These are phyloP conservation scores for Copsychus sechellarum DNA, from an alignment of 2,113 vertebrate species.

Conservation along the genomic window DNA sequence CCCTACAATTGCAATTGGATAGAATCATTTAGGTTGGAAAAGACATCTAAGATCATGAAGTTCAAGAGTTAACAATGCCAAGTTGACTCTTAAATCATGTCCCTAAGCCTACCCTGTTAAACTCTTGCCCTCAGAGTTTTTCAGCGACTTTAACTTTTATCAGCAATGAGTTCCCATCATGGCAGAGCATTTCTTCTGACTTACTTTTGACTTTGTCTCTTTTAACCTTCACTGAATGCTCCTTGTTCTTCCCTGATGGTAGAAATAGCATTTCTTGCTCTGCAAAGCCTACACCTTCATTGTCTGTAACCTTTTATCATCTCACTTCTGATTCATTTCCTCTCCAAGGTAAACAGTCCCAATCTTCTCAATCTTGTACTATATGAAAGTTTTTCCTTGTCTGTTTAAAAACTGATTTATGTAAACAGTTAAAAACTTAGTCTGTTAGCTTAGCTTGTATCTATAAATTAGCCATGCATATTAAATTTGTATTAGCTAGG, in stretches of 20 bases:
- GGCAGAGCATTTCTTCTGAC: neutral
- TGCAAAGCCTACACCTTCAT: neutral
- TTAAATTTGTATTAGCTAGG: conserved; percentile 39
- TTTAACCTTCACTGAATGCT: neutral
- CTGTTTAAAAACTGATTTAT: conserved; percentile 57
- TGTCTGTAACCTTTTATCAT: conserved; percentile 51
- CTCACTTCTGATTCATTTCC: conserved; percentile 42
- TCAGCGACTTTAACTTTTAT: rapidly evolving
- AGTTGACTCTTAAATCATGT: neutral
- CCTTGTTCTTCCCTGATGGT: neutral
- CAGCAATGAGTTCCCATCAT: neutral
- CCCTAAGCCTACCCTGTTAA: neutral
- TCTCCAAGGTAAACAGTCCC: conserved; percentile 47
- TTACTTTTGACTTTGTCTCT: conserved; percentile 6
- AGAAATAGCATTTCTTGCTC: neutral
- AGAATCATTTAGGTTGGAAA: neutral
- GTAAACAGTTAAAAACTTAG: conserved; percentile 47
- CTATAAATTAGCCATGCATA: conserved; percentile 23
- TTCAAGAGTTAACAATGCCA: neutral
- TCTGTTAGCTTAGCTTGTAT: conserved; percentile 43
- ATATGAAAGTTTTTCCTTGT: conserved; percentile 21
- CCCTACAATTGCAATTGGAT: neutral
- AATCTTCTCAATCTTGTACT: conserved; percentile 6
- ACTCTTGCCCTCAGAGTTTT: neutral
- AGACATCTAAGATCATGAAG: neutral